Base-by-base conservation (phyloP, 2,888 invertebrate genomes). In the Nephrotoma flavescens region DNA sequence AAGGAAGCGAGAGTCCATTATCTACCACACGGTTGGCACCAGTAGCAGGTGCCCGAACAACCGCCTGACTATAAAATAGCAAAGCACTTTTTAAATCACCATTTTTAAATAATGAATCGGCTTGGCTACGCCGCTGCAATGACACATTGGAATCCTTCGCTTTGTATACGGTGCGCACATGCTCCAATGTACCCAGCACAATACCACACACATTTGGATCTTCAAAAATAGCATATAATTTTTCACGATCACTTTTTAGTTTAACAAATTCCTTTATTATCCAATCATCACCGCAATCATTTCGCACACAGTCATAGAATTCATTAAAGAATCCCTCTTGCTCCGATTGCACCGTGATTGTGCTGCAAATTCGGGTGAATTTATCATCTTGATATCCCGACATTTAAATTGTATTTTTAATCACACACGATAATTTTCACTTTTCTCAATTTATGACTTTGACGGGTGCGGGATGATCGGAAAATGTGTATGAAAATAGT, bases 321-420 rank as follows among this genome's bases (percentile, higher is more conserved):
- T 93, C 93, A 88, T 93, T 92, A 90, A 97, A 96, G 91, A 96
- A 97, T 0, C 96, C 96, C 89, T 95, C 94, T 87, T 93, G 92
- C 88, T 95, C 94, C 0, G 96, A 95, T 90, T 95, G 96, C 0
- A 97, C 92, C 0, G 96, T 97, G 87, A 94, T 94, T 89, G 94
- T 93, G 89, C 95, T 96, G 91, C 96, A 97, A 47, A 94, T 92
- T 31, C 93, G 92, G 47, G 94, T 94, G 89, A 94, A 96, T 12
- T 89, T 90, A 3, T 92, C 90, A 88, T 92, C 93, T 41, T 91
- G 89, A 15, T 92, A 91, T 19, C 92, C 88, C 89, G 45, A 45
- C 86, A 86, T 86, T 31, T 31, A 71, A 31, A 4, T 15, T 52
- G n/a, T 9, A 57, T 57, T 57, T 15, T 31, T 11, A 7, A 31